phyloP scores from a whole-genome alignment of 2,113 vertebrate species.

The Ardeotis arabs region DNA sequence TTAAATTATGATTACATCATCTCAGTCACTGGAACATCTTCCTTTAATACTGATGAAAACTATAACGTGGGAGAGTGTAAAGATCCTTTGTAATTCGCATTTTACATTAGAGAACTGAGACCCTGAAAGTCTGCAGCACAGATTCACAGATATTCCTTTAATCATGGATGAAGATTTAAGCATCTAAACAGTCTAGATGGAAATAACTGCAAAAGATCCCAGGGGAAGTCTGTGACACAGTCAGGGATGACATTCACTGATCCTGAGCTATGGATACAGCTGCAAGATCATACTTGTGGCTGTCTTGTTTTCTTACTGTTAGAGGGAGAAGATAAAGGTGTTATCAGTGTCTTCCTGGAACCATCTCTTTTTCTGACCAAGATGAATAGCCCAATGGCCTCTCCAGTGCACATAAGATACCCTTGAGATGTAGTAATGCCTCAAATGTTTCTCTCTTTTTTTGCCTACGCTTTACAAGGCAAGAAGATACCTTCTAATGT shows the following conservation, averaged over 20 bases:
- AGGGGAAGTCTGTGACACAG: neutral
- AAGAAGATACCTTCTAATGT: neutral
- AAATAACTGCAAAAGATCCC: neutral
- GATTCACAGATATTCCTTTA: neutral
- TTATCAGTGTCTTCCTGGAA: neutral
- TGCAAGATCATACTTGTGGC: neutral
- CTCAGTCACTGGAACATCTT: neutral
- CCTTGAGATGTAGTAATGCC: neutral
- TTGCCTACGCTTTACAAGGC: neutral
- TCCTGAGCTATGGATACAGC: neutral
- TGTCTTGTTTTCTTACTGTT: neutral
- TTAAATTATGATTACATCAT: neutral
- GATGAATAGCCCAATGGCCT: neutral
- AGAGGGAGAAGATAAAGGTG: neutral
- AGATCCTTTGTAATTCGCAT: neutral
- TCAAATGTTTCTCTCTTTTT: neutral
- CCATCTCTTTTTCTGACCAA: neutral
- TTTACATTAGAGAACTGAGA: neutral
- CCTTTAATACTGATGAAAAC: neutral
- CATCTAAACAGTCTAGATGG: neutral
- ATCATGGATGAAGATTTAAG: neutral
- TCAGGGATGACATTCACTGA: neutral
- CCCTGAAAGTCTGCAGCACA: neutral
- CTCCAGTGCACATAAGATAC: neutral
- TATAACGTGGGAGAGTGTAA: neutral